phyloP scores from a whole-genome alignment of 2,888 invertebrate species.

The Lydus trimaculatus region DNA sequence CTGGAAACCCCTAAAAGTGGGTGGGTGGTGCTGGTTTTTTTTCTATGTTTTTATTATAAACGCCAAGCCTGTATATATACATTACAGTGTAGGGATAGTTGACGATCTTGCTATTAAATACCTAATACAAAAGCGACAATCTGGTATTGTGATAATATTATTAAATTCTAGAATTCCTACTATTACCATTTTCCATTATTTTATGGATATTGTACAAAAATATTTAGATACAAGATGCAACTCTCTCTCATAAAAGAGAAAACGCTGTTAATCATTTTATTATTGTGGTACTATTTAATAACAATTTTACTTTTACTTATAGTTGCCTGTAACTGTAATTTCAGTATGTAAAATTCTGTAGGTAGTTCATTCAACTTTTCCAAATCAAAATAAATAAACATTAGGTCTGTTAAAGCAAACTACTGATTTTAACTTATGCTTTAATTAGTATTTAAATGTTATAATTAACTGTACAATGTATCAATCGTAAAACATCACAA shows the following conservation, averaged over 20 bases:
- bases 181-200: too few species aligned
- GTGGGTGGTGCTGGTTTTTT: too few species aligned
- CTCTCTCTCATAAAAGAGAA: conserved; percentile 11
- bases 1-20: too few species aligned
- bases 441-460: neutral
- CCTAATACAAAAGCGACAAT: neutral
- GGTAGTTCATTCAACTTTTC: neutral
- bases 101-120: too few species aligned
- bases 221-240: too few species aligned
- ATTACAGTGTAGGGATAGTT: too few species aligned
- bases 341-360: neutral
- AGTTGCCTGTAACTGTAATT: neutral
- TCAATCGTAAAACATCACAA: neutral
- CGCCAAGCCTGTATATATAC: too few species aligned
- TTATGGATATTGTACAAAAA: neutral
- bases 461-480: neutral
- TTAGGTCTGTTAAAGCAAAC: neutral
- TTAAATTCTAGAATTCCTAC: too few species aligned
- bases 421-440: neutral
- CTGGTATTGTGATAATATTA: neutral
- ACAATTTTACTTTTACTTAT: neutral
- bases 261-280: neutral
- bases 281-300: neutral
- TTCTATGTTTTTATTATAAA: too few species aligned
- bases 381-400: neutral